Conservation (phyloP, 2,113 vertebrate species). For the Xiphias gladius region DNA sequence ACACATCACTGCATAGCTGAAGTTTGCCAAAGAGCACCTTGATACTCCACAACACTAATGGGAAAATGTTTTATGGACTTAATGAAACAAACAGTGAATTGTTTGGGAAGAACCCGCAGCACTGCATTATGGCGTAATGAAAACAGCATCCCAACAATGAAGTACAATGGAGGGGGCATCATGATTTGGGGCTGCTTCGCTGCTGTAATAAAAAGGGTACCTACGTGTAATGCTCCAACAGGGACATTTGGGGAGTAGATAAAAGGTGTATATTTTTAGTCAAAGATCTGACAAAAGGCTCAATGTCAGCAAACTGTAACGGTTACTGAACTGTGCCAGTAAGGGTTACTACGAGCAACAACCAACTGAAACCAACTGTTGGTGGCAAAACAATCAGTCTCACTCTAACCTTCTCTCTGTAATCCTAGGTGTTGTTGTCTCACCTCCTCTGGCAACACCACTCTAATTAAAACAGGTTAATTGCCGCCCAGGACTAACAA, state of each 20-base stretch:
- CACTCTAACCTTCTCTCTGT: slow-evolving; percentile 23
- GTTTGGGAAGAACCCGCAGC: too few relatives aligned
- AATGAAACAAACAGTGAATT: too few relatives aligned
- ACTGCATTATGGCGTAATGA: too few relatives aligned
- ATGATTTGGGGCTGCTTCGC: too few relatives aligned
- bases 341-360: neutral
- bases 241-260: neutral
- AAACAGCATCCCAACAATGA: too few relatives aligned
- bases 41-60: too few relatives aligned
- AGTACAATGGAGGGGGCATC: too few relatives aligned
- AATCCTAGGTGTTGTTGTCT: slow-evolving; percentile 56
- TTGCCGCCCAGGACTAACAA: slow-evolving; percentile 57
- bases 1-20: too few relatives aligned
- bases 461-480: slow-evolving; percentile 72
- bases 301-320: neutral
- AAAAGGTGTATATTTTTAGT: neutral
- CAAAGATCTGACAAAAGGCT: neutral
- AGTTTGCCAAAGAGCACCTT: too few relatives aligned
- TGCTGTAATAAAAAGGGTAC: neutral
- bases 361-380: neutral
- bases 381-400: slow-evolving; percentile 1
- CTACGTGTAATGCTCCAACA: neutral
- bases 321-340: neutral
- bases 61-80: too few relatives aligned
- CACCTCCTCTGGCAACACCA: slow-evolving; percentile 17